Conservation (phyloP, 2,113 vertebrate genomes). For the Leucopsar rothschildi region DNA sequence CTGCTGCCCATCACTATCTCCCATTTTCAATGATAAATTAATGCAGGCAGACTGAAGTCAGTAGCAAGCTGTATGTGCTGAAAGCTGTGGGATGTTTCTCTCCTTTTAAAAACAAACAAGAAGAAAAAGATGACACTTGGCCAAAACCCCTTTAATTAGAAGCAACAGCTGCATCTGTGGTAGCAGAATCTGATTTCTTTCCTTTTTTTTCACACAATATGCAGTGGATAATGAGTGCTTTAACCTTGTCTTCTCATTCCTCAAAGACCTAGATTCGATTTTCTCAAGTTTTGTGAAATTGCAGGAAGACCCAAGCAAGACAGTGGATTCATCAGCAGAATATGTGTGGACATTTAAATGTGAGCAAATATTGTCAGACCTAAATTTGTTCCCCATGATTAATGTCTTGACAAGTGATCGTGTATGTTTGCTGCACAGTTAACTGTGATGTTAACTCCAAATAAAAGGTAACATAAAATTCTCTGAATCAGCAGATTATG, state of each 20-base stretch:
- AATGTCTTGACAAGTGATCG: neutral
- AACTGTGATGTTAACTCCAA: neutral
- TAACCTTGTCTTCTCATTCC: neutral
- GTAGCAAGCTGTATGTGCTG: neutral
- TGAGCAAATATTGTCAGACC: neutral
- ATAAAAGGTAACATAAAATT: neutral
- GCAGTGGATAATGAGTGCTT: neutral
- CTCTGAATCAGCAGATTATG: neutral
- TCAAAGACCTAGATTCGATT: conserved; percentile 1
- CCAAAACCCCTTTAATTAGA: neutral
- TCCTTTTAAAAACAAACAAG: neutral
- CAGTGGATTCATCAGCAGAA: neutral
- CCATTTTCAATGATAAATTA: neutral
- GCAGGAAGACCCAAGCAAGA: conserved; percentile 42
- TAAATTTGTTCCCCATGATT: neutral
- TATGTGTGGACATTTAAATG: conserved; percentile 23
- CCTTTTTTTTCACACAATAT: neutral
- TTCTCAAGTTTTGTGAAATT: conserved; percentile 27
- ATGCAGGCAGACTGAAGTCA: neutral
- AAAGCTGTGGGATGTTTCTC: neutral
- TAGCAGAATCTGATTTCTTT: neutral
- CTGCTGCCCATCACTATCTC: neutral
- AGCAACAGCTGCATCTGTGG: neutral
- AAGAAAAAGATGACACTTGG: neutral
- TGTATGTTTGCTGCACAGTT: neutral